phyloP scores from a whole-genome alignment of 2,888 invertebrate genomes.

The Synanthedon formicaeformis region DNA sequence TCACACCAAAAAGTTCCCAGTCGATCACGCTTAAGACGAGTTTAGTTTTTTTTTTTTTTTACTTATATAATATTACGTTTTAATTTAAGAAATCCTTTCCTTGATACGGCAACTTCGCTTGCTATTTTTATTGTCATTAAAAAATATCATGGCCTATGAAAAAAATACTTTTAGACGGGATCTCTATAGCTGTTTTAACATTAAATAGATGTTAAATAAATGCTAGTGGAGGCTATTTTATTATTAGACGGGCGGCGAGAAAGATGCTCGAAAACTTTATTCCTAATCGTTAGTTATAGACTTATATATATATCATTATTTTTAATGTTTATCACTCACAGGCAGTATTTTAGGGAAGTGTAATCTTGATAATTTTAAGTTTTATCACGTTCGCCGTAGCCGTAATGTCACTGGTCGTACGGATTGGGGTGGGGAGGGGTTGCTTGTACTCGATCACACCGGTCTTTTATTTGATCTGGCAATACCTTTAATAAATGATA shows the following conservation, averaged over 20 bases:
- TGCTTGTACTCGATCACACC: no score
- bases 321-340: constrained; percentile 64
- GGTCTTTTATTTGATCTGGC: no score
- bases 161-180: constrained; percentile 20
- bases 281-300: constrained; percentile 51
- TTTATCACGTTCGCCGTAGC: constrained; percentile 33
- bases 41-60: not conserved
- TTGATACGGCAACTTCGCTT: not conserved
- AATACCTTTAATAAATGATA: no score
- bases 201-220: constrained; percentile 18
- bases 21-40: not conserved
- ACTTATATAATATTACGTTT: no score
- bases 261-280: constrained; percentile 9
- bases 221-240: constrained; percentile 9
- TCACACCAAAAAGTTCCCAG: not conserved
- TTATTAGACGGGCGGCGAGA: not conserved
- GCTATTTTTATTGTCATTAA: not conserved
- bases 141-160: constrained; percentile 22
- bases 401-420: constrained; percentile 6
- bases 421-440: not conserved
- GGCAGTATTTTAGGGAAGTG: constrained; percentile 63
- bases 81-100: not conserved
- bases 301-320: constrained; percentile 56
- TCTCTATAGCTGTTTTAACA: constrained; percentile 16
- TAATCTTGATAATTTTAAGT: constrained; percentile 58